These are phyloP conservation scores for Papilio helenus DNA, from an alignment of 1,140 invertebrate genomes.

Conservation along the genomic window DNA sequence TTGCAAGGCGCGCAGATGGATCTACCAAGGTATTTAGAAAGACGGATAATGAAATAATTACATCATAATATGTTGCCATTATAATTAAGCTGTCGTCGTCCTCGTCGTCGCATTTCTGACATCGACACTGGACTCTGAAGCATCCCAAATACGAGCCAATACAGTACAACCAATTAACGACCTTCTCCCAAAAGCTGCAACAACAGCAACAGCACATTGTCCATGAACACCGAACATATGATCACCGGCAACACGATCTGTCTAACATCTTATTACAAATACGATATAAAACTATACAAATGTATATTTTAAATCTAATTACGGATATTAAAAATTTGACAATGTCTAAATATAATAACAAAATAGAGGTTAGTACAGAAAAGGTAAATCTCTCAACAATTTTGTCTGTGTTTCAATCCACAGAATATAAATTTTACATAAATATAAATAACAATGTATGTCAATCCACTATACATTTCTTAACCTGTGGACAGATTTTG, in stretches of 20 bases:
- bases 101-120: neutral
- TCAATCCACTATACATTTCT: neutral
- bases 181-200: conserved; percentile 59
- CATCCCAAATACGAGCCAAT: conserved; percentile 1
- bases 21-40: too few relatives aligned
- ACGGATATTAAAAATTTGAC: neutral
- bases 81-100: conserved; percentile 1
- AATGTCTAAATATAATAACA: neutral
- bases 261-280: conserved; percentile 1
- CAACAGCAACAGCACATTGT: conserved; percentile 66
- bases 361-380: neutral
- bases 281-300: neutral
- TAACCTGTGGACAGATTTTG: neutral
- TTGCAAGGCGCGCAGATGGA: too few relatives aligned
- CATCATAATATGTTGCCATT: conserved; percentile 11
- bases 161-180: conserved; percentile 45
- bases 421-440: neutral
- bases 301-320: neutral
- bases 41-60: neutral
- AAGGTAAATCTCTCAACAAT: neutral
- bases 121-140: neutral
- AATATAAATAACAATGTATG: neutral
- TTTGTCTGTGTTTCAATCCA: neutral
- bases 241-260: conserved; percentile 10
- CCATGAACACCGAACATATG: neutral